Evolutionary conservation across 1,140 invertebrate genomes (phyloP), one percentile per base, ranked within the genome.

Genomic region (Ptiloglossa arizonensis): DNA sequence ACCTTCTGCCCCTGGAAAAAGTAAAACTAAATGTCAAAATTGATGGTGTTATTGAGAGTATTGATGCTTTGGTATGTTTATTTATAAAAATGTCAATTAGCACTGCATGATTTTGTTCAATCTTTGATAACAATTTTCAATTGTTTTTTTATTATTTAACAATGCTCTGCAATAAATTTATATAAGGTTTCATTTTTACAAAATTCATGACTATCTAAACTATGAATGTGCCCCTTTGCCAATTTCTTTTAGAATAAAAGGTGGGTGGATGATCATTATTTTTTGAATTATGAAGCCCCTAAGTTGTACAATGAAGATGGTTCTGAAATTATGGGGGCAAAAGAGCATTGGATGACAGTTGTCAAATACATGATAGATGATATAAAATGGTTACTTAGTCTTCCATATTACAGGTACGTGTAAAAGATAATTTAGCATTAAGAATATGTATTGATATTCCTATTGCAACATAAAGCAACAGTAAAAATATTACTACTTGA

Each of bases 271-370:
- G 66, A 90, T 17, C 82, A 87, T 32, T 87, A 86, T 57, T 93
- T 91, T 76, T 79, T 93, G 32, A 72, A 83, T 54, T 93, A 93
- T 69, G 89, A 89, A 77, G 57, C 84, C 9, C 92, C 91, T 5
- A 32, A 85, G 6, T 83, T 91, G 70, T 81, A 87, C 48, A 62
- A 86, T 22, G 60, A 78, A 13, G 80, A 92, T 86, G 91, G 91
- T 5, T 81, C 44, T 29, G 87, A 92, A 85, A 88, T 91, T 66
- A 22, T 88, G 15, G 93, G 93, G 54, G 93, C 93, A n/a, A 93
- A 91, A 80, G 93, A 95, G 81, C 90, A 90, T 48, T 95, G 95
- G 95, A 70, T 94, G 11, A 94, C 95, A 83, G 81, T 93, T 63
- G 87, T 93, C n/a, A 88, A 85, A 62, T 94, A 93, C 75, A 93